Evolutionary conservation across 1,140 invertebrate genomes (phyloP).

Genomic region (Lamellibrachia luymesi): DNA sequence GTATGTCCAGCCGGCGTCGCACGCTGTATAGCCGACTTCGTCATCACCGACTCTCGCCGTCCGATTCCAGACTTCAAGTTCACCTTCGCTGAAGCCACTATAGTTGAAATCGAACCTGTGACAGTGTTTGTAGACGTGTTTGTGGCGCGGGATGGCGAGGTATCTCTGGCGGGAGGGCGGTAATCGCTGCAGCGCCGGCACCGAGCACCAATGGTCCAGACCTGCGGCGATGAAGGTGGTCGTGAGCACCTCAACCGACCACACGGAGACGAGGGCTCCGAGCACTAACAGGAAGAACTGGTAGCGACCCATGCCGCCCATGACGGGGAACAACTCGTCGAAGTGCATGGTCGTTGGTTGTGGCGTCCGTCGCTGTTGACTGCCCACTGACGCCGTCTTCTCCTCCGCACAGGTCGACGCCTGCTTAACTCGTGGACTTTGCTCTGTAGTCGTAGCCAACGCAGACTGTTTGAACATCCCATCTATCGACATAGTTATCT

Average conservation of each 20-base stretch:
- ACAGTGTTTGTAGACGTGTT: not conserved
- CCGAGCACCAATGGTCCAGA: not conserved
- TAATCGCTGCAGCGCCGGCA: not conserved
- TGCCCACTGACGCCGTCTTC: not conserved
- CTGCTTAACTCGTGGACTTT: not conserved
- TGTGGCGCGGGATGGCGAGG: not conserved
- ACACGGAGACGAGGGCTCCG: not conserved
- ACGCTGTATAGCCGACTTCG: not conserved
- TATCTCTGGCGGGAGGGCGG: not conserved
- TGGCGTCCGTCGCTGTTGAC: not conserved
- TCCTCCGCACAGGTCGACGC: not conserved
- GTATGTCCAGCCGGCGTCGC: conserved; percentile 10
- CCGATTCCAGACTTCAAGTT: not conserved
- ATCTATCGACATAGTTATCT: conserved; percentile 17
- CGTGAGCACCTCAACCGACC: not conserved
- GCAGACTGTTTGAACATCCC: not conserved
- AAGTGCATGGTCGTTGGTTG: not conserved
- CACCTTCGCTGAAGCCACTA: not conserved
- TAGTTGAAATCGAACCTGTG: not conserved
- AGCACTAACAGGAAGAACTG: not conserved
- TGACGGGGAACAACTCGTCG: conserved; percentile 6
- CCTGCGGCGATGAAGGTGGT: not conserved
- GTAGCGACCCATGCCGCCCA: not conserved
- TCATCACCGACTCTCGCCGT: not conserved
- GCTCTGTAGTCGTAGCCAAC: not conserved